phyloP scores from a whole-genome alignment of 2,888 invertebrate genomes.

The Scrobipalpa costella region DNA sequence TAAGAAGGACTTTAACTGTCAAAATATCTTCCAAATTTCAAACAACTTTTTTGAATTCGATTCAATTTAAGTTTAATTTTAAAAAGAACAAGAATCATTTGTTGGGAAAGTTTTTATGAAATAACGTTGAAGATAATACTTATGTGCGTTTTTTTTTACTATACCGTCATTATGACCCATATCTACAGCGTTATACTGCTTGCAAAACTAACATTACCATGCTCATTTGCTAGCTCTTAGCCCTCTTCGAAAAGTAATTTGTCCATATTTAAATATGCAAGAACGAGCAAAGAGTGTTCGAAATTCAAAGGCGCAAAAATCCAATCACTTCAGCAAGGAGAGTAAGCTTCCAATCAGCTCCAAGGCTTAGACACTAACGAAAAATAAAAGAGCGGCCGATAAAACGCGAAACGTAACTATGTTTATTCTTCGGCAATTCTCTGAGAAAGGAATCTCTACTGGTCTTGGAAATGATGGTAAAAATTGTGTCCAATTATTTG shows the following conservation, averaged over 20 bases:
- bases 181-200: no score
- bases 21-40: neutral
- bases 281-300: neutral
- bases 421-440: slow-evolving; percentile 3
- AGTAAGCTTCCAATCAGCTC: slow-evolving; percentile 28
- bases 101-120: no score
- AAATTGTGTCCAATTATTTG: no score
- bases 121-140: no score
- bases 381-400: slow-evolving; percentile 19
- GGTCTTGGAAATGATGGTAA: no score
- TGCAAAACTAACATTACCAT: neutral
- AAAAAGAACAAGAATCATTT: no score
- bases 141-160: no score
- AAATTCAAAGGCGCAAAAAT: slow-evolving; percentile 17
- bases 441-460: neutral
- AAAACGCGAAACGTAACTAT: slow-evolving; percentile 25
- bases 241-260: neutral
- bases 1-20: neutral
- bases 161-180: no score
- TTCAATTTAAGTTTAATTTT: no score
- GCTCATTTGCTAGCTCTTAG: neutral
- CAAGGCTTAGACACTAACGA: slow-evolving; percentile 23
- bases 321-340: slow-evolving; percentile 26
- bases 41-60: no score
- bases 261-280: neutral